Base-by-base conservation (phyloP, 2,113 vertebrate species). In the Zosterops lateralis region DNA sequence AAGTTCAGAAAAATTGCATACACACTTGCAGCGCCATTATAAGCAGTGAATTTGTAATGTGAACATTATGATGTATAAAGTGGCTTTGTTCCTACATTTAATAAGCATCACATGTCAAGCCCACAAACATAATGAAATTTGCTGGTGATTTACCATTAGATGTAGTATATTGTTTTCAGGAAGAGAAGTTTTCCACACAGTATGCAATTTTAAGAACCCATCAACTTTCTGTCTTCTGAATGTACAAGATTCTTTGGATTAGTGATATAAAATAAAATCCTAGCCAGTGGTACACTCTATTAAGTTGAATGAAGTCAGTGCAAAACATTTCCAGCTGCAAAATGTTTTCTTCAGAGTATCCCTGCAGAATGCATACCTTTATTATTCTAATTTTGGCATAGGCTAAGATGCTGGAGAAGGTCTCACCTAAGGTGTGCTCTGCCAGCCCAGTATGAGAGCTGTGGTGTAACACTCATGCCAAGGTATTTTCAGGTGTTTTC, bases 31-130 rank as follows among this genome's bases (percentile, higher is more conserved):
- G 96, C 81, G 93, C 97, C 91, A 97, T 97, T 98, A 97, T 97
- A 96, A 97, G 96, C 95, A 97, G 96, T 96, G 97, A 97, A 98
- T 98, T 98, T 97, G 97, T 97, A 98, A 98, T 98, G 96, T 97
- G 98, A 98, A 98, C 98, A 97, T 98, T 98, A 97, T 98, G 97
- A 98, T 98, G 89, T 98, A 97, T 97, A 98, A 99, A 98, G 98
- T 98, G 98, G 97, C 98, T 98, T 98, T 98, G 98, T 98, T 98
- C 97, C 96, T 98, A 98, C 97, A 98, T 98, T 98, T 99, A 99
- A 99, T 98, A 98, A 99, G 98, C 96, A 98, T 96, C 87, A 94
- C 98, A 98, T 98, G 98, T 98, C 98, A 98, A 98, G 93, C 90
- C 91, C 95, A 97, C 95, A 97, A 98, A 97, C 87, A 94, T 98